Base-by-base conservation (phyloP, 23 tunicate genomes). In the Ascidia mentula region DNA sequence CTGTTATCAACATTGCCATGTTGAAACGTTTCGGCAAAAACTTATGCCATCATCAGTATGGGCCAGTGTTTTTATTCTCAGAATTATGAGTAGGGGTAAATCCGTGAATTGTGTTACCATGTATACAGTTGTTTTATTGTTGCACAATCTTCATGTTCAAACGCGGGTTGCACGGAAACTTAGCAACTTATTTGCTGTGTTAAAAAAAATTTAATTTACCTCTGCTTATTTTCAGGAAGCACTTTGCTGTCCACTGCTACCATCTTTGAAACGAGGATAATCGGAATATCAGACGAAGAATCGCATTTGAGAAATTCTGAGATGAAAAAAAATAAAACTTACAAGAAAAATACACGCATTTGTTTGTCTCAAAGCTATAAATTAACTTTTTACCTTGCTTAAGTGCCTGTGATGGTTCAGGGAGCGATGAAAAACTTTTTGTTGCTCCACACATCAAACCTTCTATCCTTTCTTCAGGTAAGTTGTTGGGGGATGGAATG, bases 261-360 rank as follows among this genome's bases (percentile, higher is more conserved):
- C 99, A 95, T 95, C 69, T 95, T 95, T 18, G 96, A 90, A 32
- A 90, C 89, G 28, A 95, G 84, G 8, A 82, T 91, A 17, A 90
- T 90, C 28, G 86, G 60, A 15, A 76, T 32, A 26, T 38, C 45
- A 13, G 96, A 86, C 2, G 59, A 8, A 5, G 80, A 40, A 73
- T 87, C 87, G 35, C 99, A 95, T 0, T 77, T 60, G 0, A 89
- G 70, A 75, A 95, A 95, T 73, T 92, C 97, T 92, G 65, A 80
- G 85, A 53, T 28, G 24, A 1, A 9, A 5, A 53, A 5, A 53
- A 20, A 28, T 5, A 5, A 3, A 53, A 9, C 24, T 53, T 53
- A 9, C 12, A 53, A 53, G 4, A 53, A 9, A 9, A 20, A 26
- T 5, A 9, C 13, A 9, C 2, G 65, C 22, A 53, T 9, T 53